Base-by-base conservation (phyloP, 92 coral and sea anemone genomes). In the Virgularia gustaviana region DNA sequence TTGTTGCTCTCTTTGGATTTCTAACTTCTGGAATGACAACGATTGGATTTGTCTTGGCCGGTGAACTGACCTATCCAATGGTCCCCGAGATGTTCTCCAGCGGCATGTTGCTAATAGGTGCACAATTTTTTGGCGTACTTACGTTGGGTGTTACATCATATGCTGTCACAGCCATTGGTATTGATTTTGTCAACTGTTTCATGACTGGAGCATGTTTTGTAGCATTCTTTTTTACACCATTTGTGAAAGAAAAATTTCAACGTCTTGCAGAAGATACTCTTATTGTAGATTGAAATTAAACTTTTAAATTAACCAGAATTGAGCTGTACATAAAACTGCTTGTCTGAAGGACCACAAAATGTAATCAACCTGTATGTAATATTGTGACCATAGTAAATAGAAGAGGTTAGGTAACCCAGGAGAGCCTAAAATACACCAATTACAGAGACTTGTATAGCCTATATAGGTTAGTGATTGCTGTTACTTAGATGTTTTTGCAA, bases 51-150 rank as follows among this genome's bases (percentile, higher is more conserved):
- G n/a, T 66, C 25, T 41, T 66, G 12, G 73, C 57, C 47, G 73
- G 55, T 1, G 73, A 66, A 66, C 73, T 66, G 3, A 66, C 73
- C 2, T 66, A 66, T 43, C 73, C 73, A 3, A n/a, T n/a, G n/a
- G 73, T 66, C 5, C 73, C 73, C 29, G 73, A 66, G 23, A 27
- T 66, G 13, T 8, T 42, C 9, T 66, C 73, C 16, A n/a, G 57
- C 4, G 73, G 73, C 2, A 41, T 44, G 0, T 35, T 66, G 30
- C 49, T 66, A 18, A 66, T 41, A 6, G 11, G 57, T 12, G 73
- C 38, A 27, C 73, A 66, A 10, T 9, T 15, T 23, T 66, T 66
- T 18, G 73, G 73, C 15, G 73, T 66, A 43, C 9, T 66, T 10
- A 38, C 47, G 19, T 25, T 66, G 41, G 73, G 73, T 8, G 29